Evolutionary conservation across 2,113 vertebrate species (phyloP).

Genomic region (Eublepharis macularius): DNA sequence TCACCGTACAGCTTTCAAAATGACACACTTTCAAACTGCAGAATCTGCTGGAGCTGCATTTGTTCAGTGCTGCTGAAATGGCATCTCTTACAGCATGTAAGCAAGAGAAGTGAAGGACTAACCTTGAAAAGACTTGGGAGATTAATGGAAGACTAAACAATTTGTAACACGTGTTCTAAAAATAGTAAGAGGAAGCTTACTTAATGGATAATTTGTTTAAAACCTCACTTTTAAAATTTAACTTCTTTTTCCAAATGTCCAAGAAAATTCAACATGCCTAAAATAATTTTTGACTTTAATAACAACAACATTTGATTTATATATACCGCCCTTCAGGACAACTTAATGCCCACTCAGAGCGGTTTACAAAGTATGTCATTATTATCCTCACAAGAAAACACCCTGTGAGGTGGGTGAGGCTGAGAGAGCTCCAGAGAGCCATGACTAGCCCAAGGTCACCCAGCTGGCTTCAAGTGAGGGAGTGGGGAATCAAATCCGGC

Average conservation of each 20-base stretch:
- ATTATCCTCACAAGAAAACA: no score
- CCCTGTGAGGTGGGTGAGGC: no score
- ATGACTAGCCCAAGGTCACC: no score
- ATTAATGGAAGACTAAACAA: slow-evolving; percentile 36
- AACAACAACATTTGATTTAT: no score
- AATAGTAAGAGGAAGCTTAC: neutral
- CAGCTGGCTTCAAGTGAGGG: no score
- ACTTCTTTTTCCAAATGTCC: neutral
- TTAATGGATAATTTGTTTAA: neutral
- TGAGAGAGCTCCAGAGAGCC: no score
- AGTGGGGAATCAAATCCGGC: no score
- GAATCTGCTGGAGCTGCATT: slow-evolving; percentile 21
- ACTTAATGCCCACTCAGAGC: no score
- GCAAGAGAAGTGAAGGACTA: slow-evolving; percentile 35
- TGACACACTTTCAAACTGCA: neutral
- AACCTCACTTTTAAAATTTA: neutral
- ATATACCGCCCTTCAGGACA: no score
- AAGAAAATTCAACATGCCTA: no score
- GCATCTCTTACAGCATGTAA: neutral
- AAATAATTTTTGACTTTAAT: no score
- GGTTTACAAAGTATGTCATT: no score
- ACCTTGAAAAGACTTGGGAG: neutral
- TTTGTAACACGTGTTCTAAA: neutral
- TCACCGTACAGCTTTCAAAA: slow-evolving; percentile 22
- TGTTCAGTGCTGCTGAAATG: slow-evolving; percentile 46